Percentiles rank a stretch among this genome's conserved stretches.
Conservation (phyloP, 2,113 vertebrate species). For the Herpetotheres cachinnans region DNA sequence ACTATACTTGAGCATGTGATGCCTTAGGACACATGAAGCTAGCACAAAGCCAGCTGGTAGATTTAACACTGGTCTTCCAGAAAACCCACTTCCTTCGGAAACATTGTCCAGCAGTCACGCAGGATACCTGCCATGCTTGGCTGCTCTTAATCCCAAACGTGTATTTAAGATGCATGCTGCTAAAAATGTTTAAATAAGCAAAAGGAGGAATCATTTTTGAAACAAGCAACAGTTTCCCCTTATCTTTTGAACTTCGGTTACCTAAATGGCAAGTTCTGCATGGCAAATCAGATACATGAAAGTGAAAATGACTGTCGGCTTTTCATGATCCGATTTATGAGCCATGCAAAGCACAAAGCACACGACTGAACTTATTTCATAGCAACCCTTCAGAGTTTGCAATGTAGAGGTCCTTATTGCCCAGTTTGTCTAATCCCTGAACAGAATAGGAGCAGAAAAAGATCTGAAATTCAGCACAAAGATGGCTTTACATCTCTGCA, state of each 20-base stretch:
- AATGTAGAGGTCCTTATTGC: background rate
- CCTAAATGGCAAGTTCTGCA: background rate
- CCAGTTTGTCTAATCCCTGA: background rate
- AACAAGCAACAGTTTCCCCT: background rate
- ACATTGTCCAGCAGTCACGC: accelerated
- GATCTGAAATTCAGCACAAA: background rate
- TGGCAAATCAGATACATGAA: background rate
- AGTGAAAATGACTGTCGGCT: background rate
- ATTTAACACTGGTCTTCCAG: background rate
- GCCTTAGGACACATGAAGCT: background rate
- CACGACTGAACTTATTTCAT: background rate
- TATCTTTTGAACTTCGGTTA: background rate
- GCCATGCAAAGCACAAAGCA: background rate
- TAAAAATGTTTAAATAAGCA: background rate
- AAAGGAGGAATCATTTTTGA: background rate
- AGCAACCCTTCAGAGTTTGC: background rate
- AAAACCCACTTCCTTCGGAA: background rate
- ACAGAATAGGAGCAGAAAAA: background rate
- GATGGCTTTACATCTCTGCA: background rate
- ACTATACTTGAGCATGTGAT: background rate
- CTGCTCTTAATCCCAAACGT: background rate
- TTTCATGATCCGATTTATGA: background rate
- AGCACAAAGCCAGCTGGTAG: background rate
- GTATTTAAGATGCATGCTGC: background rate
- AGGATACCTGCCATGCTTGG: background rate